Base-by-base conservation (phyloP, 1,140 invertebrate species). In the Dufourea novaeangliae region DNA sequence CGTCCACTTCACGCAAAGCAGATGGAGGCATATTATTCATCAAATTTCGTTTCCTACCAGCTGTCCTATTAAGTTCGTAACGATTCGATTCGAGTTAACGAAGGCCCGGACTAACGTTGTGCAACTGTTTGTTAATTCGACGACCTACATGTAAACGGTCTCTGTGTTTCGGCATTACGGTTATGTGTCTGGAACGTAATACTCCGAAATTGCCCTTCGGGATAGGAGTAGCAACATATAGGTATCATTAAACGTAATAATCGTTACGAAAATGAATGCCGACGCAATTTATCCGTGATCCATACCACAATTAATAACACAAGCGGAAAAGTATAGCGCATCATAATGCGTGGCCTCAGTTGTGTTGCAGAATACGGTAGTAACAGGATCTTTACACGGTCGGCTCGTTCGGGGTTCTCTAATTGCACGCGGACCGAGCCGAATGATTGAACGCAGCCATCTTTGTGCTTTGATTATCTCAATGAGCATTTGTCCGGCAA, bases 181-280 rank as follows among this genome's bases (percentile, higher is more conserved):
- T 52, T 32, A 44, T 34, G 14, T 54, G 32, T 34, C 22, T 20
- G 6, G 41, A 34, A 4, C 20, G 44, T 69, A 82, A 80, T 64
- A 46, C 69, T 41, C 20, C 20, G 27, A 82, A 82, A 76, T 39
- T 70, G 17, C 11, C 62, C 41, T 46, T 2, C 44, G 7, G 12
- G 59, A 64, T 39, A 61, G 20, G 25, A n/a, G 20, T 27, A 22
- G 39, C 39, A 32, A 73, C 20, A 27, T 25, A 25, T 62, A 17
- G 69, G n/a, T 72, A 73, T 52, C 44, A 64, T 73, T 73, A 73
- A 64, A 62, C 22, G 59, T n/a, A 73, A 73, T 63, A 64, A 73
- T 64, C 70, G 59, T 73, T 73, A 72, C 29, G 22, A n/a, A 3
- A 37, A 64, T 63, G 37, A 73, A 64, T 73, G 44, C 44, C 2